A percentile compares a stretch with the other conserved stretches of the same genome.
These are phyloP conservation scores for Cactoblastis cactorum DNA, from an alignment of 2,888 invertebrate species.

Conservation along the genomic window DNA sequence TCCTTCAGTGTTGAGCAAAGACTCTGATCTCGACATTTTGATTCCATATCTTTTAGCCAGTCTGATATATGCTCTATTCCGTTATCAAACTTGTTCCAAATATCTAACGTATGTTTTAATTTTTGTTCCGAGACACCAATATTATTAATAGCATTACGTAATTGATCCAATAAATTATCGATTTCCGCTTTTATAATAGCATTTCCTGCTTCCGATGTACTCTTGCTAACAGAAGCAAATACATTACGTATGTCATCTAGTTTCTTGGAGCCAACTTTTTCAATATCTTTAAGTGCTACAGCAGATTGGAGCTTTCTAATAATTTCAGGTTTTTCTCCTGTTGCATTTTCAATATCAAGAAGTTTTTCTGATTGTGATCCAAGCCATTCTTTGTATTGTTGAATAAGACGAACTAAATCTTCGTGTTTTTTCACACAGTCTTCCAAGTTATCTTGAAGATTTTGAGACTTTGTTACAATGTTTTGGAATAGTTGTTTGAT, in stretches of 20 bases:
- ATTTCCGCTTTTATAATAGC: constrained; percentile 86
- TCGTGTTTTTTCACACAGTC: constrained; percentile 92
- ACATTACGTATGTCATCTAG: constrained; percentile 84
- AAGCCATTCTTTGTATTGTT: constrained; percentile 90
- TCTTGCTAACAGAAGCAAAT: constrained; percentile 83
- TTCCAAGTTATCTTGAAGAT: constrained; percentile 90
- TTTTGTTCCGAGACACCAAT: constrained; percentile 85
- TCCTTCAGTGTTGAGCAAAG: constrained; percentile 89
- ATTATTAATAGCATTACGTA: constrained; percentile 83
- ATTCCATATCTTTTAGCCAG: constrained; percentile 93
- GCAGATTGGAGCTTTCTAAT: constrained; percentile 84
- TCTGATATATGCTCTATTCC: constrained; percentile 88
- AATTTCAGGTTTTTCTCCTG: constrained; percentile 91
- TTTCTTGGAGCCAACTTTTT: constrained; percentile 82
- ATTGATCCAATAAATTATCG: constrained; percentile 81
- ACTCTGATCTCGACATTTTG: constrained; percentile 91
- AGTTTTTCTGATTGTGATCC: constrained; percentile 88
- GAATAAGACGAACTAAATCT: constrained; percentile 86
- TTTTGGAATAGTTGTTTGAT: constrained; percentile 93
- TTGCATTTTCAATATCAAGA: constrained; percentile 88
- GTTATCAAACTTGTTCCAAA: constrained; percentile 93
- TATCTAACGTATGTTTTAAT: constrained; percentile 85
- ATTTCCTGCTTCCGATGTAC: constrained; percentile 90
- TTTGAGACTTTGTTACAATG: constrained; percentile 92
- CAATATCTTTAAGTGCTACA: constrained; percentile 81